Base-by-base conservation (phyloP, 2,888 invertebrate genomes). In the Osedax frankpressi region DNA sequence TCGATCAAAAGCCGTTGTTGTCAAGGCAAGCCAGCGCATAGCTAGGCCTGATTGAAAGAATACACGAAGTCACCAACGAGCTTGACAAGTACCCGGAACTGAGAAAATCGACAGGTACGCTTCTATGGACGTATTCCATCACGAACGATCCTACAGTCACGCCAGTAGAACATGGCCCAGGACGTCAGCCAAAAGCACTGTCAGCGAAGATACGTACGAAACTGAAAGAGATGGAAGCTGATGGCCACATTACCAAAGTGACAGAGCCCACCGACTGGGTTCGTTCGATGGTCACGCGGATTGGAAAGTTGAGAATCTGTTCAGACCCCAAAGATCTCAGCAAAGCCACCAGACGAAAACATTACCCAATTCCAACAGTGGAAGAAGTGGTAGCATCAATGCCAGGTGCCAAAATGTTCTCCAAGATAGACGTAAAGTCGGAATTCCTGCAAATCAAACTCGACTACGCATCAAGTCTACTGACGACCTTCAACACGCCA, bases 401-500 rank as follows among this genome's bases (percentile, higher is more conserved):
- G 68, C 77, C 77, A 27, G 67, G 73, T 29, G 76, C 78, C 1
- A 76, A 76, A 59, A 74, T 78, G n/a, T 79, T 79, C 74, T 76
- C 76, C 0, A 74, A 72, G n/a, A 72, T 78, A 1, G 78, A 78
- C 72, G 78, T 77, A 3, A 79, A 78, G 72, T 74, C 76, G 11
- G 76, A 78, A 27, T 79, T 77, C 71, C 60, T 76, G 60, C 78
- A 79, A 73, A 78, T 79, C 1, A 75, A 75, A 73, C 74, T 78
- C 3, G 76, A 77, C 30, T 67, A 76, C 11, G 73, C 75, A 65
- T 77, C 77, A 3, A 77, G 76, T 0, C 75, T 73, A 25, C 70
- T 79, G 24, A 79, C 79, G 29, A 79, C 76, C 0, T 79, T 79
- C 70, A 78, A 78, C 65, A 77, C 78, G 0, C 78, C 78, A 1